Evolutionary conservation across 2,888 invertebrate species (phyloP), one percentile per base, ranked within the genome.

Genomic region (Oegoconia quadripuncta): DNA sequence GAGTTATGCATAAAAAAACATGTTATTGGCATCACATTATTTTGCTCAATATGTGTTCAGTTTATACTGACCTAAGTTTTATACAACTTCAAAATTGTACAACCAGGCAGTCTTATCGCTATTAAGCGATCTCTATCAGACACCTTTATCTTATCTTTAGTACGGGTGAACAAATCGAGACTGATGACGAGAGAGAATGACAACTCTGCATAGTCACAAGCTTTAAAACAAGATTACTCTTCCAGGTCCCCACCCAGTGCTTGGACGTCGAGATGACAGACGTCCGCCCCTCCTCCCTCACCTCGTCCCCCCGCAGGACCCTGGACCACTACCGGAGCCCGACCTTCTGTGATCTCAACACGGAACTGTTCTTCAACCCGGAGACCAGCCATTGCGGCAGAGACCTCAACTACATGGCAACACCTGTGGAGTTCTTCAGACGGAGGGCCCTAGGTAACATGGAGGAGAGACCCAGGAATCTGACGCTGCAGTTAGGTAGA

Each of bases 401-500:
- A 0, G 74, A 79, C 7, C 47, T 81, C 0, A 78, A 80, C 46
- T 73, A 71, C 34, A 69, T 67, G 68, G 67, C 73, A 1, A 61
- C 72, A 0, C 74, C 77, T 0, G 47, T 74, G 0, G 79, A 78
- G 3, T 66, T 66, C 43, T 69, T 62, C 58, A 32, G 76, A 0
- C 30, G 72, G 2, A 39, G 65, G 4, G 49, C 54, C 8, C 27
- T 73, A 6, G 71, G 67, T 33, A 73, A 71, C 1, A 60, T 74
- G 34, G 73, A 73, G 9, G 69, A 72, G 3, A 31, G 20, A 1
- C 28, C 38, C 2, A 48, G 81, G 4, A 59, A 63, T 0, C 39
- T 83, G 0, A 82, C 86, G 0, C 46, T 86, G 0, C 86, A 84
- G 18, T 48, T 87, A 1, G 86, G 83, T 1, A 48, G 83, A 7